Conservation (phyloP, 2,113 vertebrate species). For the Rhinoderma darwinii region DNA sequence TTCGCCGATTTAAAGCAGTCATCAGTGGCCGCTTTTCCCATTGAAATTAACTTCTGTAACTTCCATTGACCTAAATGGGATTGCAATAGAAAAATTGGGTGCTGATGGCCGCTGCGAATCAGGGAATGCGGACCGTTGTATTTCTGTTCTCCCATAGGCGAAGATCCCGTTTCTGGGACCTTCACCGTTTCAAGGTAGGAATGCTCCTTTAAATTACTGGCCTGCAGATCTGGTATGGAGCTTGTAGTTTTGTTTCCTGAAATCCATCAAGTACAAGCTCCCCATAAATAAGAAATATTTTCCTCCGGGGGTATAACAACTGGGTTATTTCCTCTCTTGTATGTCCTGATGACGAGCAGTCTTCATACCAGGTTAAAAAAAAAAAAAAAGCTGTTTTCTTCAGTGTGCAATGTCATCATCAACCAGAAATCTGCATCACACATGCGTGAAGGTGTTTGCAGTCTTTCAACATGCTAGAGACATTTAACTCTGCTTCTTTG, state of each 20-base stretch:
- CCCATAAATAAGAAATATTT: background rate
- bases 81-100: background rate
- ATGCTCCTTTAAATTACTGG: background rate
- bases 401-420: constrained; percentile 37
- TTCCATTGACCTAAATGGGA: background rate
- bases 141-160: no score
- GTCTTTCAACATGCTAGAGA: constrained; percentile 13
- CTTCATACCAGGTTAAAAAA: constrained; percentile 82
- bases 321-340: constrained; percentile 67
- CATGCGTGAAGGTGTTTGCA: background rate
- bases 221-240: background rate
- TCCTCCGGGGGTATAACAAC: background rate
- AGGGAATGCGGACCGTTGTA: no score
- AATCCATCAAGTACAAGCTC: background rate
- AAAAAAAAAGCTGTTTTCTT: constrained; percentile 62
- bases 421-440: constrained; percentile 18
- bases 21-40: no score
- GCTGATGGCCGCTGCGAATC: no score
- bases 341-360: constrained; percentile 70
- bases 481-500: background rate
- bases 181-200: background rate
- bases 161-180: no score
- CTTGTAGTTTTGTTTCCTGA: background rate
- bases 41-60: background rate
- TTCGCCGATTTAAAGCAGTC: background rate